These are phyloP conservation scores for Meiosimyza platycephala DNA, from an alignment of 2,888 invertebrate species.

Conservation along the genomic window DNA sequence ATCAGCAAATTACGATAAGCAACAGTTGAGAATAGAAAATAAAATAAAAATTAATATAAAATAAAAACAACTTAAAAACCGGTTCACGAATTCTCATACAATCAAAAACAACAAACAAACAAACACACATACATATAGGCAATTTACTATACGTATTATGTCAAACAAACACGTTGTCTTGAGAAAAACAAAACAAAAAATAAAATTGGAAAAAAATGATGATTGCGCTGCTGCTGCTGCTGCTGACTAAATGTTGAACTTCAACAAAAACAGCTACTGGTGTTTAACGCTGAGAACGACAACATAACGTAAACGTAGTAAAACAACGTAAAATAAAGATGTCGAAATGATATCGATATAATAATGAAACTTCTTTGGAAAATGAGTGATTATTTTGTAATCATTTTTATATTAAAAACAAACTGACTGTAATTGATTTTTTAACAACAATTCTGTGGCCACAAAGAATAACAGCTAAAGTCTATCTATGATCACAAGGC, in stretches of 20 bases:
- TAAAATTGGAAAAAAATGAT: background rate
- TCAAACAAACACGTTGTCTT: constrained; percentile 10
- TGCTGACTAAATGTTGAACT: constrained; percentile 23
- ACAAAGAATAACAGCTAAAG: too few relatives aligned
- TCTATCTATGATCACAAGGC: too few relatives aligned
- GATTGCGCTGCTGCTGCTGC: constrained; percentile 8
- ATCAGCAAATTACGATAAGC: background rate
- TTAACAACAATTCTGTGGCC: too few relatives aligned
- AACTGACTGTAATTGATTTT: too few relatives aligned
- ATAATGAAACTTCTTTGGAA: too few relatives aligned
- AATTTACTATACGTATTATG: too few relatives aligned
- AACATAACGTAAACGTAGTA: background rate
- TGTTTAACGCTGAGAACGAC: constrained; percentile 14
- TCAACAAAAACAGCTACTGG: constrained; percentile 30
- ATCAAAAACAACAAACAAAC: constrained; percentile 5
- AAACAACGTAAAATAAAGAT: too few relatives aligned
- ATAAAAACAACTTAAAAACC: constrained; percentile 23
- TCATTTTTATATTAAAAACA: too few relatives aligned
- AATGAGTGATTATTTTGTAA: too few relatives aligned
- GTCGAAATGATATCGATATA: too few relatives aligned
- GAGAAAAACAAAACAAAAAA: background rate
- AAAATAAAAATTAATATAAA: background rate
- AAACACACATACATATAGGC: background rate
- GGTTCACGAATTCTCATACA: constrained; percentile 14
- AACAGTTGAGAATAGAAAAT: background rate